Conservation (phyloP, 2,113 vertebrate species). For the Apus apus region DNA sequence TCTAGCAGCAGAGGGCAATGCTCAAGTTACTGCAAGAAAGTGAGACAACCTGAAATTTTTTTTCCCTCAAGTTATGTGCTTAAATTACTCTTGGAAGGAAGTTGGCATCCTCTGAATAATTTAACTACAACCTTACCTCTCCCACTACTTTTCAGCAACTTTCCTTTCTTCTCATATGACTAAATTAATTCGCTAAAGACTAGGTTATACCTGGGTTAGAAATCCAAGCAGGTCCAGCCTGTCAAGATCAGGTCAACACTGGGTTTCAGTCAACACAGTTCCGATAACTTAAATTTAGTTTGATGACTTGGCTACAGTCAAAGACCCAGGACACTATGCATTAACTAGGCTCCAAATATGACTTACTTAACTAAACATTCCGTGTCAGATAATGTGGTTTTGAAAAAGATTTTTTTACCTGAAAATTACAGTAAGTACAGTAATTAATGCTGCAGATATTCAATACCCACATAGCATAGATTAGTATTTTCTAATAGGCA, state of each 20-base stretch:
- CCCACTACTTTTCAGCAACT: conserved; percentile 72
- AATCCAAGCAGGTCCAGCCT: conserved; percentile 85
- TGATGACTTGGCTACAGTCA: conserved; percentile 69
- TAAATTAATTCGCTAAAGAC: conserved; percentile 75
- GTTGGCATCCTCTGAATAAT: conserved; percentile 73
- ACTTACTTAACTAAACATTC: conserved; percentile 76
- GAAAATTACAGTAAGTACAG: conserved; percentile 74
- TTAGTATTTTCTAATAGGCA: conserved; percentile 64
- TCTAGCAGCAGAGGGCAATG: conserved; percentile 68
- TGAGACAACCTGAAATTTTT: conserved; percentile 32
- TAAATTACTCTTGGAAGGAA: conserved; percentile 73
- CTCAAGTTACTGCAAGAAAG: conserved; percentile 51
- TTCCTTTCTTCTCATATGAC: conserved; percentile 68
- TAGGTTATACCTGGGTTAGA: conserved; percentile 75
- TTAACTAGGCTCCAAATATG: conserved; percentile 73
- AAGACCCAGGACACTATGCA: conserved; percentile 56
- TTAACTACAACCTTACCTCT: conserved; percentile 72
- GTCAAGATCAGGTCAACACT: conserved; percentile 79
- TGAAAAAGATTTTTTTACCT: conserved; percentile 67
- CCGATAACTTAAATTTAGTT: conserved; percentile 69
- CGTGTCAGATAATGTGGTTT: conserved; percentile 51
- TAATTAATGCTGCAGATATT: conserved; percentile 74
- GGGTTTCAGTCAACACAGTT: conserved; percentile 77
- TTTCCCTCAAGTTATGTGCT: conserved; percentile 62
- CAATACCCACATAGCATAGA: conserved; percentile 65